Evolutionary conservation across 2,113 vertebrate species (phyloP), one percentile per base, ranked within the genome.

Genomic region (Lasiurus borealis): DNA sequence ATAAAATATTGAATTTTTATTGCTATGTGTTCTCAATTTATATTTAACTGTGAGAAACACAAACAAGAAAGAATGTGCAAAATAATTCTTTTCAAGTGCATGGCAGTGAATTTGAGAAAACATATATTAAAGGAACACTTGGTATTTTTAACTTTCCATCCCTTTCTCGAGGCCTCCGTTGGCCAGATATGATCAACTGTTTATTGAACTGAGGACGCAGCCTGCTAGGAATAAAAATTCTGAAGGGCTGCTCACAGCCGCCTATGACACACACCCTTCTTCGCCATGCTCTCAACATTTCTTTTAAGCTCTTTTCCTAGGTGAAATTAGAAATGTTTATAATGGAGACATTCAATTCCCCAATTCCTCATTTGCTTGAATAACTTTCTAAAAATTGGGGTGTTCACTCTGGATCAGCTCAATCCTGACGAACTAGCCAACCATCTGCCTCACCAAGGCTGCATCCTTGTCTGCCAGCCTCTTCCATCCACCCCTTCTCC

Each of bases 21-120:
- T 80, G 83, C 52, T 95, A 3, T 84, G 81, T 96, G 92, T 93
- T 95, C 88, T 92, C 62, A 83, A 88, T 89, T 66, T 97, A 46
- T 96, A 89, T 92, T 95, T 95, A 95, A 95, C 66, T 68, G 69
- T 52, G 88, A 95, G 94, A 88, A 95, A 92, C 68, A 90, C 80
- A 94, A 94, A 85, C 77, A 92, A 31, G 83, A 82, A 82, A 34
- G 73, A 57, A 84, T 34, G 4, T 83, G 59, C 77, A 88, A 57
- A 80, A 84, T 73, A 18, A 15, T 91, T 84, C 31, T n/a, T 94
- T 40, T 31, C 57, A 69, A 92, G 68, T 18, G 6, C 83, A 76
- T n/a, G 71, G 89, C 62, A 91, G 84, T 69, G 52, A 90, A 92
- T 93, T 95, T 93, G 95, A 92, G 88, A 97, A 96, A 96, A 92